Evolutionary conservation across 2,797 vertebrate genomes (phyloP), one percentile per base, ranked within the genome.

Genomic region (Toxotes lorentzi): DNA sequence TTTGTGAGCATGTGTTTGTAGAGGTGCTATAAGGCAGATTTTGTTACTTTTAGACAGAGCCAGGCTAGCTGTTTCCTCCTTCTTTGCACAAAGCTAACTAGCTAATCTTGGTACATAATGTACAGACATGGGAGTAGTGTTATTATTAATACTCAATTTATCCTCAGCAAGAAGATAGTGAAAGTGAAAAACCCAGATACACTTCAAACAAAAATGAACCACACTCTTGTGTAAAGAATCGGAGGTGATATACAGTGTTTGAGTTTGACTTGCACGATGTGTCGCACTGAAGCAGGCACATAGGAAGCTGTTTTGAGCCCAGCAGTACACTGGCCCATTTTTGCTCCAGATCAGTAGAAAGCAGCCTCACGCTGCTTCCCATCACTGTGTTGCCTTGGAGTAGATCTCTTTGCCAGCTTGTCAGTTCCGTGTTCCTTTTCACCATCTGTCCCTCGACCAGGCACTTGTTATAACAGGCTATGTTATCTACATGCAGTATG

Each of bases 361-460:
- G 51, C 66, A 27, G 59, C 66, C 45, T 62, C 43, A 13, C 9
- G 65, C 73, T 70, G 80, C 65, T 64, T 78, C 48, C 43, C 30
- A 50, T 67, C 74, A 40, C 58, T 27, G 30, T 51, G 30, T 74
- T 60, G 43, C 70, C 47, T 57, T 47, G 60, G 72, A 81, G 43
- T 13, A 78, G 81, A 87, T 61, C 48, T 68, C 24, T 4, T 63
- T 1, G 61, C 57, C 86, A 82, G 60, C 66, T 70, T 32, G 72
- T 76, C 68, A 57, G 61, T 32, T 38, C 59, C 60, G 17, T 56
- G 21, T 71, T 79, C 70, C 76, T 54, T 65, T 41, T 81, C 74
- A 70, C 88, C 87, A 87, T 87, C 82, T 90, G 88, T 82, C 50
- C 57, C 69, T 60, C 13, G 23, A 76, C 53, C 78, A n/a, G n/a